Percentiles rank a stretch among this genome's conserved stretches.
These are phyloP conservation scores for Yponomeuta malinellus DNA, from an alignment of 2,888 invertebrate genomes.

Conservation along the genomic window DNA sequence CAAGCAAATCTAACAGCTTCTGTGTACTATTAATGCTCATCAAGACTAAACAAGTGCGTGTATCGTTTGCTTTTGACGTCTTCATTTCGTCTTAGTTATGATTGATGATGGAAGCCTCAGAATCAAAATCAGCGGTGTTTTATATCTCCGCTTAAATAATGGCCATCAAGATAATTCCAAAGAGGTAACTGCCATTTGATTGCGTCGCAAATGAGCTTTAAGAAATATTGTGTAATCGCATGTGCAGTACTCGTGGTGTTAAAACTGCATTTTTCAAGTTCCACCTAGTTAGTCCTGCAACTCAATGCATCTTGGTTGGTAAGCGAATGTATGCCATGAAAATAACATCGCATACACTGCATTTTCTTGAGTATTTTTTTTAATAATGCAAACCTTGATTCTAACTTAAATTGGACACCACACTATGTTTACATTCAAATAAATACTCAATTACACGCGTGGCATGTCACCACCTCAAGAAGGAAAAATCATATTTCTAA, in stretches of 20 bases:
- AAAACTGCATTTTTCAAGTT: neutral
- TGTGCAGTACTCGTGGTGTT: neutral
- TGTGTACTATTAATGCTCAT: neutral
- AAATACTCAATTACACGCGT: neutral
- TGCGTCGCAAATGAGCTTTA: neutral
- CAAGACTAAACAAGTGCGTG: neutral
- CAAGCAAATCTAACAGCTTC: neutral
- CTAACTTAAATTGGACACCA: too few species aligned
- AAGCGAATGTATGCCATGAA: neutral
- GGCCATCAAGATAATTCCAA: neutral
- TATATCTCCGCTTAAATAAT: neutral
- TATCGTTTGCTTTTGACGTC: neutral
- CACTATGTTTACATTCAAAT: neutral
- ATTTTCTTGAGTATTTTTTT: neutral
- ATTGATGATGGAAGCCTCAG: neutral
- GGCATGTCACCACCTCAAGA: neutral
- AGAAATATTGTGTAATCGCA: neutral
- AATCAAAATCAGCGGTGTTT: neutral
- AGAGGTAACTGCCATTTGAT: neutral
- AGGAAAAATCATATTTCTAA: slow-evolving; percentile 35
- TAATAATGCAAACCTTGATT: too few species aligned
- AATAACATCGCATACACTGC: neutral
- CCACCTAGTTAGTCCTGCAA: neutral
- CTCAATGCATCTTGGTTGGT: neutral
- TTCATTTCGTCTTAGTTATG: neutral